Evolutionary conservation across 2,888 invertebrate species (phyloP).

Genomic region (Lithophane ornitopus): DNA sequence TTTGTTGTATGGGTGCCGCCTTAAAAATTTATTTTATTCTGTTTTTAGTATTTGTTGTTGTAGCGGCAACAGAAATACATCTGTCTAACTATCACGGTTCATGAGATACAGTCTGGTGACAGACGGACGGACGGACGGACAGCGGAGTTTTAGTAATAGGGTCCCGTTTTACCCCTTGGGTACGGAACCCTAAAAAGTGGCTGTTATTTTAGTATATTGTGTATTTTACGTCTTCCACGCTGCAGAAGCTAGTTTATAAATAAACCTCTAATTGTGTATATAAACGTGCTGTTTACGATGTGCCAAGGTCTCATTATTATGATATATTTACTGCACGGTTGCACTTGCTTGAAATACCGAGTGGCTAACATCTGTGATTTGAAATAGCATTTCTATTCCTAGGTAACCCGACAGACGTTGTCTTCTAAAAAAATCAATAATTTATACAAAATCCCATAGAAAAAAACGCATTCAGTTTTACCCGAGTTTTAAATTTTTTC

Average conservation of each 20-base stretch:
- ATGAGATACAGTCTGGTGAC: no score
- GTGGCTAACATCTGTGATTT: slow-evolving; percentile 6
- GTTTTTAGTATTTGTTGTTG: no score
- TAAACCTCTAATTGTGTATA: slow-evolving; percentile 12
- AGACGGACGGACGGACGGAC: no score
- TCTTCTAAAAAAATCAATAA: neutral
- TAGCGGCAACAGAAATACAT: no score
- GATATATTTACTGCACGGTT: slow-evolving; percentile 36
- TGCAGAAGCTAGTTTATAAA: neutral
- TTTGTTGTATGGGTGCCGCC: no score
- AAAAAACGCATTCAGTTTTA: neutral
- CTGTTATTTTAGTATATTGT: neutral
- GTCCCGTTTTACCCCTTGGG: no score
- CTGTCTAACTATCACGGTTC: no score
- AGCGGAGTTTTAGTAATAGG: no score
- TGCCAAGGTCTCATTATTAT: slow-evolving; percentile 39
- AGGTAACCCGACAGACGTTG: neutral
- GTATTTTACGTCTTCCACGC: neutral
- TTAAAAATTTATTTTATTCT: no score
- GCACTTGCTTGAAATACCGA: slow-evolving; percentile 20
- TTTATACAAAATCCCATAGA: neutral
- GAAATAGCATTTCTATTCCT: slow-evolving; percentile 21
- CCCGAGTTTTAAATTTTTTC: no score
- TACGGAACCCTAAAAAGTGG: no score
- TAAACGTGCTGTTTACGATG: slow-evolving; percentile 19